These are phyloP conservation scores for Pycnomerus fuliginosus DNA, from an alignment of 2,888 invertebrate genomes.

Conservation along the genomic window DNA sequence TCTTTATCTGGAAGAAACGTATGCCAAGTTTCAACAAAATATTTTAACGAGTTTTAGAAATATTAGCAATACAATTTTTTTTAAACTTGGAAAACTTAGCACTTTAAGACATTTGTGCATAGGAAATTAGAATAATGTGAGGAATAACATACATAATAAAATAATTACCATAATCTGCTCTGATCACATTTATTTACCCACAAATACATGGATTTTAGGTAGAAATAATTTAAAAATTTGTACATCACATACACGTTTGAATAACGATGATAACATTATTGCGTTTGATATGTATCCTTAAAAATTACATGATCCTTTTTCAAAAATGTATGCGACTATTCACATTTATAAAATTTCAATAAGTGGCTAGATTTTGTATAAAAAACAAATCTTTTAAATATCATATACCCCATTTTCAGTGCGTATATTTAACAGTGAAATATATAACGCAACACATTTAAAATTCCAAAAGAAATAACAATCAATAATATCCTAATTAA, in stretches of 20 bases:
- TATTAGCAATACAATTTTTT: no score
- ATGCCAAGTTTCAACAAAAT: no score
- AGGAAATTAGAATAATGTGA: conserved; percentile 4
- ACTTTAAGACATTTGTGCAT: no score
- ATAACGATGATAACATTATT: conserved; percentile 38
- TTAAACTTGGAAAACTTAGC: no score
- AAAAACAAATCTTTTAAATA: conserved; percentile 38
- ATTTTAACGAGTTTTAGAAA: no score
- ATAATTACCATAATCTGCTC: conserved; percentile 10
- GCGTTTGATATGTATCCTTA: conserved; percentile 35
- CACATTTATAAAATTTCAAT: conserved; percentile 32
- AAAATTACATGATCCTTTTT: conserved; percentile 11
- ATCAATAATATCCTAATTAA: conserved; percentile 12
- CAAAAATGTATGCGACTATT: conserved; percentile 29
- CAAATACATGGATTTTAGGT: conserved; percentile 44
- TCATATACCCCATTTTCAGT: conserved; percentile 34
- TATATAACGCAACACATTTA: conserved; percentile 37
- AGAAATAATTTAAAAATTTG: conserved; percentile 41
- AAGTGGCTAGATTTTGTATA: conserved; percentile 40
- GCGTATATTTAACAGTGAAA: conserved; percentile 47
- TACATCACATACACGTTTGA: conserved; percentile 33
- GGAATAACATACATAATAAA: conserved; percentile 2
- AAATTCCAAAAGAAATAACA: conserved; percentile 34
- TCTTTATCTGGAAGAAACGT: no score
- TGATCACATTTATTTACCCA: conserved; percentile 47